These are phyloP conservation scores for Halcyon smyrnensis DNA, from an alignment of 2,797 vertebrate genomes.

Conservation along the genomic window DNA sequence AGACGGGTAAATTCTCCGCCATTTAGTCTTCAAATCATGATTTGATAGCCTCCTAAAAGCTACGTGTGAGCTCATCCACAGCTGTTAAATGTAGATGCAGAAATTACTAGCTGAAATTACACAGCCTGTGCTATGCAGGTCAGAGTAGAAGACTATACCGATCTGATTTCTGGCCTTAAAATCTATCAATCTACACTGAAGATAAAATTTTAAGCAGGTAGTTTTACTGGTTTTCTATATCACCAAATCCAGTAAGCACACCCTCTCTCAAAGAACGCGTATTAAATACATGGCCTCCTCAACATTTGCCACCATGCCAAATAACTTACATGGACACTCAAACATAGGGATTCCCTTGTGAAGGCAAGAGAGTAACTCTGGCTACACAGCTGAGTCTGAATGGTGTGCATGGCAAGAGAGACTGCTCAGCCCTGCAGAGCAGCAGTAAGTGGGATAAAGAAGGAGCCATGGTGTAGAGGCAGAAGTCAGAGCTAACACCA, in stretches of 20 bases:
- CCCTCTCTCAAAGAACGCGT: fast-evolving
- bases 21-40: slow-evolving; percentile 32
- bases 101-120: slow-evolving; percentile 37
- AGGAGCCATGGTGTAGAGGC: fast-evolving
- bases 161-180: slow-evolving; percentile 38
- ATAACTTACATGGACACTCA: not conserved
- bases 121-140: not conserved
- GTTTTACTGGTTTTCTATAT: not conserved
- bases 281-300: not conserved
- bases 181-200: not conserved
- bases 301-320: not conserved
- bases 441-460: not conserved
- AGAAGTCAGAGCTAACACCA: not conserved
- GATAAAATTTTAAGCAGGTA: slow-evolving; percentile 9
- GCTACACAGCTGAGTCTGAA: fast-evolving
- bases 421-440: not conserved
- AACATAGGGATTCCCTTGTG: not conserved
- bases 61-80: not conserved
- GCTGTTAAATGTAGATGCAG: not conserved
- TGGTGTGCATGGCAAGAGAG: fast-evolving
- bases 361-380: not conserved
- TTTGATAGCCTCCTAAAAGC: slow-evolving; percentile 24
- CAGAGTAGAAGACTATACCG: not conserved
- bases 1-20: slow-evolving; percentile 17
- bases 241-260: not conserved